A percentile compares a stretch with the other conserved stretches of the same genome.
These are phyloP conservation scores for Xylota sylvarum DNA, from an alignment of 2,888 invertebrate genomes.

Conservation along the genomic window DNA sequence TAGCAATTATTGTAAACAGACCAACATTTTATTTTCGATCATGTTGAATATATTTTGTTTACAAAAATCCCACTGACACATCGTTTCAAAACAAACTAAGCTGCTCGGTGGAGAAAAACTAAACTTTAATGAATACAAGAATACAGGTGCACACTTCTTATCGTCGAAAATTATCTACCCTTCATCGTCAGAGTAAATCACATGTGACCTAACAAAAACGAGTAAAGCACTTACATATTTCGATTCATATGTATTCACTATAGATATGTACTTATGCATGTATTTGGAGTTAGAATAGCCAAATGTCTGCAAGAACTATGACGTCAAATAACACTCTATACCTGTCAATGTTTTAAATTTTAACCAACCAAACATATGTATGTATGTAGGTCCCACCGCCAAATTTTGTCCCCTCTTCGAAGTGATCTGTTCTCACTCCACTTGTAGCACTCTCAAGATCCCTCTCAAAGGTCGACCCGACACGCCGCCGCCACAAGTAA, in stretches of 20 bases:
- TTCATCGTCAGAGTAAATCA: conserved; percentile 5
- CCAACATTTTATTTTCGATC: conserved; percentile 51
- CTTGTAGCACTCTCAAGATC: conserved; percentile 29
- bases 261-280: background rate
- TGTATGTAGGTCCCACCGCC: no score
- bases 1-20: conserved; percentile 31
- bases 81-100: conserved; percentile 28
- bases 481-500: background rate
- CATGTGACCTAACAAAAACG: background rate
- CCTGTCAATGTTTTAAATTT: conserved; percentile 13
- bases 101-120: background rate
- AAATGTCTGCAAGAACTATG: conserved; percentile 1
- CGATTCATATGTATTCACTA: background rate
- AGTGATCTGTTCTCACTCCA: conserved; percentile 46
- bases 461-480: conserved; percentile 33
- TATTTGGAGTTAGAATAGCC: background rate
- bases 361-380: no score
- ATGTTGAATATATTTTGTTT: conserved; percentile 41
- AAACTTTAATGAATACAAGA: background rate
- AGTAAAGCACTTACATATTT: background rate
- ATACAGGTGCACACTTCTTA: conserved; percentile 19
- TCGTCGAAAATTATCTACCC: conserved; percentile 35
- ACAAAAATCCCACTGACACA: conserved; percentile 29
- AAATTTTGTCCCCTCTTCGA: background rate
- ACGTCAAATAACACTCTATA: background rate